These are phyloP conservation scores for Acanthiza pusilla DNA, from an alignment of 2,797 vertebrate species.

Conservation along the genomic window DNA sequence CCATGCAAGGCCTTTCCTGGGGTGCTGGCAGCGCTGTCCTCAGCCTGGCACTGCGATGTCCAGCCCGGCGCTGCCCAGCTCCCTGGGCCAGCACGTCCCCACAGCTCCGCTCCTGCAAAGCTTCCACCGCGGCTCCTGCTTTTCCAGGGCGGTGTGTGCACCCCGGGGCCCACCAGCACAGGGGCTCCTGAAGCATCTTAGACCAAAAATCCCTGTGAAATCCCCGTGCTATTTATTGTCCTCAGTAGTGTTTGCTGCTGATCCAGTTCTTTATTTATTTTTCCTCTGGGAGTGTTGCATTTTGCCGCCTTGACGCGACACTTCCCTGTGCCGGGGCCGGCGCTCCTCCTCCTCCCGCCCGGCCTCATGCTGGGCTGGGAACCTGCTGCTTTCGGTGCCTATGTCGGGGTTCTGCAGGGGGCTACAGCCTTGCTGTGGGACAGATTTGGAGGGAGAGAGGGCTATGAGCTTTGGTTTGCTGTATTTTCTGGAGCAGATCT, in stretches of 20 bases:
- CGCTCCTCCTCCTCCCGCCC: not conserved
- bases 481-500: not conserved
- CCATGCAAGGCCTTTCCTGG: not conserved
- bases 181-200: not conserved
- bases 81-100: fast-evolving
- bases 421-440: not conserved
- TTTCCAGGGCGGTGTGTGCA: not conserved
- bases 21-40: not conserved
- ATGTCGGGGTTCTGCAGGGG: not conserved
- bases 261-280: not conserved
- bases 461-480: not conserved
- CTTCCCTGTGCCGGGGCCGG: fast-evolving
- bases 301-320: not conserved
- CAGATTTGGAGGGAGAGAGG: not conserved
- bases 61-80: not conserved
- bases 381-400: slow-evolving; percentile 29
- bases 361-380: not conserved
- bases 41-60: not conserved
- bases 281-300: not conserved
- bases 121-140: not conserved
- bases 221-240: not conserved
- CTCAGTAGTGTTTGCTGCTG: not conserved
- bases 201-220: slow-evolving; percentile 53
- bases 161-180: fast-evolving
- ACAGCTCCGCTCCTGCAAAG: fast-evolving